Evolutionary conservation across 2,797 vertebrate genomes (phyloP).

Genomic region (Coluber constrictor): DNA sequence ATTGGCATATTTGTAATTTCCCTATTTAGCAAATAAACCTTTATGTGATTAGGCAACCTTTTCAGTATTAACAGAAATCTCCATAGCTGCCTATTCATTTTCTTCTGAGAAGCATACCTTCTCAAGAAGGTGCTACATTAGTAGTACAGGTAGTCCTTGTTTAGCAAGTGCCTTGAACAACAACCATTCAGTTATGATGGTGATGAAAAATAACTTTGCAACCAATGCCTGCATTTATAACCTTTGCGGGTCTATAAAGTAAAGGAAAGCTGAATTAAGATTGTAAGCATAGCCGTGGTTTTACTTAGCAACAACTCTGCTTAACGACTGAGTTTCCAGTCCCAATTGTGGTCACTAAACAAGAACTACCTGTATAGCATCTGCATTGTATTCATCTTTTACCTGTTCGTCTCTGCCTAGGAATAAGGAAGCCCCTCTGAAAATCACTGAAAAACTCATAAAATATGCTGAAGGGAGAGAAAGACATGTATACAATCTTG

Average conservation of each 20-base stretch:
- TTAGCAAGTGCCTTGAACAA: too few species aligned
- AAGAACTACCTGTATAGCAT: neutral
- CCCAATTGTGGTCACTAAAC: too few species aligned
- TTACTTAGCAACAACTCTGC: too few species aligned
- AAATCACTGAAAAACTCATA: neutral
- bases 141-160: too few species aligned
- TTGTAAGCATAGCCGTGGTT: too few species aligned
- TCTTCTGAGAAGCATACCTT: neutral
- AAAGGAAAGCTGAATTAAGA: too few species aligned
- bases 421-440: neutral
- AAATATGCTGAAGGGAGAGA: neutral
- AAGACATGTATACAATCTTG: neutral
- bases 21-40: neutral
- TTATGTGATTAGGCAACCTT: neutral
- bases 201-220: too few species aligned
- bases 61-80: neutral
- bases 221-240: too few species aligned
- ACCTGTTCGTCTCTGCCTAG: too few species aligned
- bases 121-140: neutral
- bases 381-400: neutral
- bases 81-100: neutral
- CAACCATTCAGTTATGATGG: too few species aligned
- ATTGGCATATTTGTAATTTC: neutral
- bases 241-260: too few species aligned
- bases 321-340: too few species aligned